Percentiles rank a stretch among this genome's conserved stretches.
Conservation (phyloP, 2,113 vertebrate species). For the Mandrillus leucophaeus region DNA sequence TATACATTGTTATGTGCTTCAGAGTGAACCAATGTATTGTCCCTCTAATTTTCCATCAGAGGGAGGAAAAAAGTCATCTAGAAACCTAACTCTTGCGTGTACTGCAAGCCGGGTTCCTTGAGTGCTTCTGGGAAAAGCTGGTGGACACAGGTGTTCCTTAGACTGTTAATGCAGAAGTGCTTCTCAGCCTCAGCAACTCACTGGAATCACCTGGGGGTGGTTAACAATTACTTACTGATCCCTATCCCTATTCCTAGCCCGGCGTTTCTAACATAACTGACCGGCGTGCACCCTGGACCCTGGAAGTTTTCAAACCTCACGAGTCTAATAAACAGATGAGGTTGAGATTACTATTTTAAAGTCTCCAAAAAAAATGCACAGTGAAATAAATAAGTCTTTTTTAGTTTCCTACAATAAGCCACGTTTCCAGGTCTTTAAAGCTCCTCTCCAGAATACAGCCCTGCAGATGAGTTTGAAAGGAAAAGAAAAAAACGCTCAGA, state of each 20-base stretch:
- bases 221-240: background rate
- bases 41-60: background rate
- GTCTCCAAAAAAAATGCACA: background rate
- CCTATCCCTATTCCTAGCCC: background rate
- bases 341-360: background rate
- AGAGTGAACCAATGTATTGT: background rate
- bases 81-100: background rate
- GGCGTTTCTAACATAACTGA: background rate
- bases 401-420: background rate
- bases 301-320: background rate
- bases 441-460: background rate
- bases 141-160: background rate
- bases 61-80: background rate
- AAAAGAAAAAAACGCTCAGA: background rate
- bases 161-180: fast-evolving
- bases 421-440: background rate
- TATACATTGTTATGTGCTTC: background rate
- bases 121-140: background rate
- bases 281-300: background rate
- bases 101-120: background rate
- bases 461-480: background rate
- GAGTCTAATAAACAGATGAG: background rate
- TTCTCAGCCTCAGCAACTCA: background rate
- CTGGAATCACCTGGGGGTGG: background rate
- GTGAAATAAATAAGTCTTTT: background rate